These are phyloP conservation scores for Tautogolabrus adspersus DNA, from an alignment of 2,113 vertebrate genomes.

Conservation along the genomic window DNA sequence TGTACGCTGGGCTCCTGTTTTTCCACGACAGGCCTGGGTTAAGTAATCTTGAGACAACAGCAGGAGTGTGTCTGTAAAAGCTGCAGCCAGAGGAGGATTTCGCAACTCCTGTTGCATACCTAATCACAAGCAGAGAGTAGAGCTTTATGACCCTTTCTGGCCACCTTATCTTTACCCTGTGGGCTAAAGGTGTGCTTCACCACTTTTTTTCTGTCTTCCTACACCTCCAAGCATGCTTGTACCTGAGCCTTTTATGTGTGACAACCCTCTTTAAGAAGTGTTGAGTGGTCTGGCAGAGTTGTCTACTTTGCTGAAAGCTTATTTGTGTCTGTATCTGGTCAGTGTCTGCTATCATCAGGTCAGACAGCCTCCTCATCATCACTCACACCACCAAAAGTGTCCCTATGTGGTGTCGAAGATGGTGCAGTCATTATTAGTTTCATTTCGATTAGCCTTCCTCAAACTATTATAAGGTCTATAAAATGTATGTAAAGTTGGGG, in stretches of 20 bases:
- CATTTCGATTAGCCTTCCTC: not conserved
- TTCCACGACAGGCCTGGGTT: conserved; percentile 17
- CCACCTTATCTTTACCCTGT: conserved; percentile 31
- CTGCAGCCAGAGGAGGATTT: conserved; percentile 57
- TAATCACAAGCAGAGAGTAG: conserved; percentile 18
- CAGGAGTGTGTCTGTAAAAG: conserved; percentile 25
- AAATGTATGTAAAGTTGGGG: too few species aligned
- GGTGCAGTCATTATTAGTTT: too few species aligned
- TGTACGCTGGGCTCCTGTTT: not conserved
- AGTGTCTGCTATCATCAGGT: conserved; percentile 8
- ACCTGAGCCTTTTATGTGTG: conserved; percentile 1
- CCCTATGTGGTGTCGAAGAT: not conserved
- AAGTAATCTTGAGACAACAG: conserved; percentile 19
- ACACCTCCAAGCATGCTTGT: not conserved
- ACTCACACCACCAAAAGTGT: not conserved
- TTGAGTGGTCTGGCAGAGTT: not conserved
- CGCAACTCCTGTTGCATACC: conserved; percentile 69
- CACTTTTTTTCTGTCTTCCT: not conserved
- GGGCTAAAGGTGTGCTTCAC: conserved; percentile 8
- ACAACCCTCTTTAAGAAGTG: conserved; percentile 9
- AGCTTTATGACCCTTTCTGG: conserved; percentile 17
- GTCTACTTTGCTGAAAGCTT: not conserved
- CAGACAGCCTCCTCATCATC: not conserved
- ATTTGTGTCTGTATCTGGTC: not conserved
- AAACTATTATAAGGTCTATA: too few species aligned